phyloP scores from a whole-genome alignment of 2,888 invertebrate species.

The Calliphora vomitoria region DNA sequence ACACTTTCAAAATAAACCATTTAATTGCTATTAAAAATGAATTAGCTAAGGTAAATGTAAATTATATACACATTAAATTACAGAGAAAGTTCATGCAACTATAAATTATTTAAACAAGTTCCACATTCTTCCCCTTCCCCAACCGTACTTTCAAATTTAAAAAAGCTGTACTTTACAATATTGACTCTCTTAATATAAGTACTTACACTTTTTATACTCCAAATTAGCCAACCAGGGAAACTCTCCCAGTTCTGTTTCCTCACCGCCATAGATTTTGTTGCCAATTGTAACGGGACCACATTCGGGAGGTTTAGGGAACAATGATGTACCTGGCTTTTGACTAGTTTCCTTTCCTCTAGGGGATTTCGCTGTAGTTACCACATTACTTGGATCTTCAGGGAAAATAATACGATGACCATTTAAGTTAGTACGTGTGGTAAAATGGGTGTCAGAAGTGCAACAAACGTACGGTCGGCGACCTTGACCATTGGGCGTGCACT shows the following conservation, averaged over 20 bases:
- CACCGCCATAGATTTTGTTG: constrained; percentile 87
- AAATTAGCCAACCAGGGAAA: constrained; percentile 89
- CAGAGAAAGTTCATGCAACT: no score
- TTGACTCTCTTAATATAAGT: background rate
- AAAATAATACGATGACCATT: constrained; percentile 62
- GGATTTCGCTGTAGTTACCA: background rate
- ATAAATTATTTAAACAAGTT: no score
- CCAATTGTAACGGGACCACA: constrained; percentile 79
- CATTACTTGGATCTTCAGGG: constrained; percentile 40
- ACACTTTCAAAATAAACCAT: no score
- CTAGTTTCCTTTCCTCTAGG: background rate
- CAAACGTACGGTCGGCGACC: constrained; percentile 71
- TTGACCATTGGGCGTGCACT: constrained; percentile 55
- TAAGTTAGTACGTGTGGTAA: constrained; percentile 39
- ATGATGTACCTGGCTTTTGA: background rate
- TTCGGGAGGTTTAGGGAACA: constrained; percentile 71
- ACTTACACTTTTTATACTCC: constrained; percentile 85
- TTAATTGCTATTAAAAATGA: no score
- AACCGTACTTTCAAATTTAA: background rate
- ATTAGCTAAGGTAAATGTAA: no score
- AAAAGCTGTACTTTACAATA: background rate
- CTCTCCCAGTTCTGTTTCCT: constrained; percentile 86
- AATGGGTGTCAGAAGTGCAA: constrained; percentile 72
- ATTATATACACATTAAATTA: no score
- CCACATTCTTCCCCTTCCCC: no score